Evolutionary conservation across 2,113 vertebrate species (phyloP).

Genomic region (Phalacrocorax pelagicus): DNA sequence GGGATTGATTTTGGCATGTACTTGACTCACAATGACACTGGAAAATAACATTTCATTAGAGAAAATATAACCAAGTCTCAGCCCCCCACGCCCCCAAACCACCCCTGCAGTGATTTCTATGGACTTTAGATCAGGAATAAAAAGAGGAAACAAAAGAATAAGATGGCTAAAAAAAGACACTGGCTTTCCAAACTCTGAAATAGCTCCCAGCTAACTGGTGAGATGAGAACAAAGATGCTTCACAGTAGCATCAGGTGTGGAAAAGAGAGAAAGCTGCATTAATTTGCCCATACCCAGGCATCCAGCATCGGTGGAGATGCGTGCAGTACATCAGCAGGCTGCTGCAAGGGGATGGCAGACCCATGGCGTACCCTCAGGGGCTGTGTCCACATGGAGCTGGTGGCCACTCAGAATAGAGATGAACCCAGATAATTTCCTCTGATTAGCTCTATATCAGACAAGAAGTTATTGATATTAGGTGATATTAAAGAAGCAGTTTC

Average conservation of each 20-base stretch:
- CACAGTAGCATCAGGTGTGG: background rate
- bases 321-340: background rate
- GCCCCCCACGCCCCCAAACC: no score
- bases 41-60: slow-evolving; percentile 4
- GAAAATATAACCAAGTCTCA: background rate
- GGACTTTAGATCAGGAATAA: background rate
- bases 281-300: background rate
- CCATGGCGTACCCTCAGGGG: accelerated
- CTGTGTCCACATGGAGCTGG: background rate
- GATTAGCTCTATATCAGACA: background rate
- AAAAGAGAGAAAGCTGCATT: background rate
- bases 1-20: background rate
- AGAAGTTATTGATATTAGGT: background rate
- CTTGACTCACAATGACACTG: background rate
- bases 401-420: background rate
- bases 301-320: background rate
- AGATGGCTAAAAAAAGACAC: background rate
- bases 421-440: background rate
- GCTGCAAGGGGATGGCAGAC: background rate
- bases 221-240: background rate
- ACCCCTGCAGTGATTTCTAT: background rate
- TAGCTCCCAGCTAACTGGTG: background rate
- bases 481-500: background rate
- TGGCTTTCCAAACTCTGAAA: background rate
- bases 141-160: background rate